Evolutionary conservation across 2,888 invertebrate species (phyloP), one percentile per base, ranked within the genome.

Genomic region (Heliconius charithonia): DNA sequence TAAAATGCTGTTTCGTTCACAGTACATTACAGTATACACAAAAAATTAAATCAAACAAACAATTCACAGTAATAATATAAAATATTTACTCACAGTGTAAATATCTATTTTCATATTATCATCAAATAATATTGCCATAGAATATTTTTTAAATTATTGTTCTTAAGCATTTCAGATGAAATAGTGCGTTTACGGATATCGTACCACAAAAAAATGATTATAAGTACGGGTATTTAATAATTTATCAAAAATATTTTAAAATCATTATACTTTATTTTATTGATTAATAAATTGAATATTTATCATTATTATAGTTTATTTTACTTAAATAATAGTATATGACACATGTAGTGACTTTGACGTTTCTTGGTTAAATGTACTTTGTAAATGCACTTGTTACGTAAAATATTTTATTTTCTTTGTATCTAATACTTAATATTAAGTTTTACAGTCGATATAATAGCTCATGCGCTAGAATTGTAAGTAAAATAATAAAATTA

Each of bases 341-440:
- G n/a, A 59, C 32, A 72, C 7, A 41, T 7, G 6, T 9, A 13
- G 27, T 70, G 25, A 56, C 29, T 22, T 67, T 76, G 70, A 74
- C 71, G 78, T 25, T 27, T 66, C 56, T 37, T 67, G 32, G 71
- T 25, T 63, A 62, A 63, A 32, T 63, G 74, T 67, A 65, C 78
- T 74, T 77, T 65, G 76, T 80, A 82, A 83, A 83, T 81, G 80
- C 79, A 32, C 77, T 51, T 81, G 84, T 85, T 86, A 86, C 86
- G 86, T 86, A 86, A 86, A 86, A 77, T 83, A 83, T 79, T 81
- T 83, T 76, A 77, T 79, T 82, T 79, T 76, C 29, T 72, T 12
- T 78, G 70, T 41, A 69, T 83, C 41, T 3, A 83, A 81, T 78
- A 82, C 25, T 41, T 74, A 74, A 41, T 82, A 82, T 83, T 82